A percentile compares a stretch with the other conserved stretches of the same genome.
Evolutionary conservation across 2,113 vertebrate genomes (phyloP).

Genomic region (Proterorhinus semilunaris): DNA sequence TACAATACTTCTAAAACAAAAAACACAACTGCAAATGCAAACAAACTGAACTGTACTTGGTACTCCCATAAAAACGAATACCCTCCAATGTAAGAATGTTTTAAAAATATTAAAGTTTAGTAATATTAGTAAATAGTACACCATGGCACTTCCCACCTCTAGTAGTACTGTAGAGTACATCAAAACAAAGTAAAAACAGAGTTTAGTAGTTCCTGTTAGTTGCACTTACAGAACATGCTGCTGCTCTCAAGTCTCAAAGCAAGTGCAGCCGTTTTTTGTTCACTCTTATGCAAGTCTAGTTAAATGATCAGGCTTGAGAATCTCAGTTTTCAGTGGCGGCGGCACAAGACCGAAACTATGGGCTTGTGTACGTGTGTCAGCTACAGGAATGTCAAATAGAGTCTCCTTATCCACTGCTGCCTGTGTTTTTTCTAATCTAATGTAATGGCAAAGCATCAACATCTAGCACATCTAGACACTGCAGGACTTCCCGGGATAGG

Average conservation of each 20-base stretch:
- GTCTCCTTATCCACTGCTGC: constrained; percentile 36
- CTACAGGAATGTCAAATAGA: constrained; percentile 40
- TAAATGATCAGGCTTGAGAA: constrained; percentile 53
- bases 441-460: background rate
- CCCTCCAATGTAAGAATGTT: background rate
- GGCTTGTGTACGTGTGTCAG: constrained; percentile 16
- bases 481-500: constrained; percentile 17
- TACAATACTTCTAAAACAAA: background rate
- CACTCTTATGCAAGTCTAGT: constrained; percentile 18
- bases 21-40: too few species aligned
- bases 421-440: constrained; percentile 12
- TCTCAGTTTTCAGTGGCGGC: constrained; percentile 55
- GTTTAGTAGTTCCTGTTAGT: background rate
- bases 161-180: background rate
- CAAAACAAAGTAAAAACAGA: too few species aligned
- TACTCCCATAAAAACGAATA: background rate
- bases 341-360: constrained; percentile 56
- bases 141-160: background rate
- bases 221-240: background rate
- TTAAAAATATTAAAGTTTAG: background rate
- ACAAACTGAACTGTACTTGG: too few species aligned
- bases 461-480: background rate
- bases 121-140: background rate
- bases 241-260: background rate
- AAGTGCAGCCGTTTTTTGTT: background rate